Evolutionary conservation across 2,113 vertebrate genomes (phyloP).

Genomic region (Ovibos moschatus): DNA sequence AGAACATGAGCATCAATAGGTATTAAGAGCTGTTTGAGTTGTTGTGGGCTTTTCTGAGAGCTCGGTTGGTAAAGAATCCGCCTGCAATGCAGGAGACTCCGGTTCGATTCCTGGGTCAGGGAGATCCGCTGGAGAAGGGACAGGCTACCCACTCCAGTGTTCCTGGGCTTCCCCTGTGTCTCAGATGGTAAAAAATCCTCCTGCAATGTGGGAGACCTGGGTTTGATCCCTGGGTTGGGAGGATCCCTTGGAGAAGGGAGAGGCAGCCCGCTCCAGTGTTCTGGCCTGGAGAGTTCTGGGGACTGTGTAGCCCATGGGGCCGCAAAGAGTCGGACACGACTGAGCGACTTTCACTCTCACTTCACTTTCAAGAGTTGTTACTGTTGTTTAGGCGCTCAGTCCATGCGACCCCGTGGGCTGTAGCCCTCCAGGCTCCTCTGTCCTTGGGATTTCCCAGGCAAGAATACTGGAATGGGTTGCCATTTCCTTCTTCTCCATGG

Average conservation of each 20-base stretch:
- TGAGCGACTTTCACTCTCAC: neutral
- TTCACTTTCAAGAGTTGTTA: neutral
- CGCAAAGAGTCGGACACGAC: accelerated
- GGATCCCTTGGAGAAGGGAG: neutral
- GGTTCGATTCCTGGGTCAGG: neutral
- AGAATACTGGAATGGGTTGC: neutral
- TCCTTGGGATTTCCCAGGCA: neutral
- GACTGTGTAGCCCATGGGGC: neutral
- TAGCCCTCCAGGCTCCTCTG: neutral
- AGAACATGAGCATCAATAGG: neutral
- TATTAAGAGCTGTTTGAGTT: neutral
- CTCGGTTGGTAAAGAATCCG: neutral
- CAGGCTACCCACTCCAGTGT: neutral
- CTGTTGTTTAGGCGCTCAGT: neutral
- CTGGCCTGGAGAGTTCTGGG: neutral
- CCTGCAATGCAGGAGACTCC: neutral
- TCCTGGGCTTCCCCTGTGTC: neutral
- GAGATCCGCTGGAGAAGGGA: neutral
- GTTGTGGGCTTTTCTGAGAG: neutral
- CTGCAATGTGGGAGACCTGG: neutral
- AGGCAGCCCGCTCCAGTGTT: neutral
- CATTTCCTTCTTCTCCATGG: neutral
- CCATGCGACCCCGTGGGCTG: neutral
- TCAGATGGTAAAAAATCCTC: neutral
- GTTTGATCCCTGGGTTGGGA: neutral